Base-by-base conservation (phyloP, 2,113 vertebrate species). In the Psettodes erumei region DNA sequence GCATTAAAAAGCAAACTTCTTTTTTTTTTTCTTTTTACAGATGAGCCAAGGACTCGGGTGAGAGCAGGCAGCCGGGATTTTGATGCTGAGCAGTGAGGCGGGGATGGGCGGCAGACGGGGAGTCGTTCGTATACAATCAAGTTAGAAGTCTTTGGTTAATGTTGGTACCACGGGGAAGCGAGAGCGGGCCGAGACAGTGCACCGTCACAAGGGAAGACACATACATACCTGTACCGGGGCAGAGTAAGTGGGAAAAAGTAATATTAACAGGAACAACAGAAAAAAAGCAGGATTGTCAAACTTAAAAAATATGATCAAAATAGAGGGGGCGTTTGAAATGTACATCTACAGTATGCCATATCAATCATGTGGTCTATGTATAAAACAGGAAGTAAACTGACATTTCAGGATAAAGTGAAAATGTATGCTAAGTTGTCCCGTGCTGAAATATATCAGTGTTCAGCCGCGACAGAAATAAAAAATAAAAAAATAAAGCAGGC, bases 61-160 rank as follows among this genome's bases (percentile, higher is more conserved):
- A 80, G 64, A 40, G 74, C 35, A 59, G 67, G 85, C 84, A 79
- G 79, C 58, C 51, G 47, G 84, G 60, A 73, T 74, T 68, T 67
- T 85, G n/a, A 84, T 81, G 71, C 79, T 59, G 87, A 82, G 85
- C 82, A 81, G 83, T 77, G 86, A 82, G 82, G 77, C 60, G 74
- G 90, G 87, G 83, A 76, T 42, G 70, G 85, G 79, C 8, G 69
- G 85, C 74, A 84, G 82, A 71, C 38, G 42, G 8, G n/a, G 89
- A 25, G 83, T 88, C 82, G 62, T 74, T 89, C 85, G 59, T 82
- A 87, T 95, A 95, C 94, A 95, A 95, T 95, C 94, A 95, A 86
- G 84, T 87, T 92, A 83, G 56, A 93, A 94, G 89, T 95, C 94
- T 95, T 95, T 95, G 94, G 94, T 95, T 91, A 91, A 82, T 59